Evolutionary conservation across 1,140 invertebrate genomes (phyloP).

Genomic region (Uloborus diversus): DNA sequence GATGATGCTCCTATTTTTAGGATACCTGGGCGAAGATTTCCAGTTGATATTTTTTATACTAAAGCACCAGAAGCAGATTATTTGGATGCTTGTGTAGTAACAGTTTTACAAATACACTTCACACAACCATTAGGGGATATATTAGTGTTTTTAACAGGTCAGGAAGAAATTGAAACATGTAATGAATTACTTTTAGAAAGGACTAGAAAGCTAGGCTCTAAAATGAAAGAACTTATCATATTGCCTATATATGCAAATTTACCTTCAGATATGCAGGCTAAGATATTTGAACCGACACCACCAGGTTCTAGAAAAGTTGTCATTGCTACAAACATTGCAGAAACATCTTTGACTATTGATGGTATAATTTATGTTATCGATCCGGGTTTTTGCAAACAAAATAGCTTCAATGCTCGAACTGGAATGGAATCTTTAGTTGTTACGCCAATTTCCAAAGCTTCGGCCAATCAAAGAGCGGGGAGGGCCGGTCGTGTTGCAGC

Average conservation of each 20-base stretch:
- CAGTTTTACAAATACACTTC: slow-evolving; percentile 94
- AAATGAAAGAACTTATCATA: slow-evolving; percentile 92
- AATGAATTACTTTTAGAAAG: slow-evolving; percentile 92
- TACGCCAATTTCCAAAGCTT: slow-evolving; percentile 93
- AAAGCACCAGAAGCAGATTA: slow-evolving; percentile 99
- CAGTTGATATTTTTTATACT: slow-evolving; percentile 97
- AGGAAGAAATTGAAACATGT: slow-evolving; percentile 95
- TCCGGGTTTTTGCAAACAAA: slow-evolving; percentile 99
- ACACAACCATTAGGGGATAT: slow-evolving; percentile 95
- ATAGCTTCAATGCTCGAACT: slow-evolving; percentile 97
- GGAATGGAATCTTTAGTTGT: slow-evolving; percentile 99
- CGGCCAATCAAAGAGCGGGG: slow-evolving; percentile 91
- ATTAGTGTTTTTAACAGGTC: slow-evolving; percentile 94
- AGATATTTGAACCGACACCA: slow-evolving; percentile 84
- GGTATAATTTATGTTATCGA: slow-evolving; percentile 99
- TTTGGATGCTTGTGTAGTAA: slow-evolving; percentile 95
- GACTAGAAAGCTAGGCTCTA: slow-evolving; percentile 87
- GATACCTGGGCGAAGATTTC: slow-evolving; percentile 86
- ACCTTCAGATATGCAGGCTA: slow-evolving; percentile 98
- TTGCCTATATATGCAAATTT: slow-evolving; percentile 98
- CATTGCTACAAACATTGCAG: slow-evolving; percentile 98
- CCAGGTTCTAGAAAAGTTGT: slow-evolving; percentile 92
- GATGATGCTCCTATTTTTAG: slow-evolving; percentile 98
- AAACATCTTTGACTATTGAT: slow-evolving; percentile 98
- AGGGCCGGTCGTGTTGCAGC: slow-evolving; percentile 91